Conservation (phyloP, 2,113 vertebrate genomes). For the Capra hircus region DNA sequence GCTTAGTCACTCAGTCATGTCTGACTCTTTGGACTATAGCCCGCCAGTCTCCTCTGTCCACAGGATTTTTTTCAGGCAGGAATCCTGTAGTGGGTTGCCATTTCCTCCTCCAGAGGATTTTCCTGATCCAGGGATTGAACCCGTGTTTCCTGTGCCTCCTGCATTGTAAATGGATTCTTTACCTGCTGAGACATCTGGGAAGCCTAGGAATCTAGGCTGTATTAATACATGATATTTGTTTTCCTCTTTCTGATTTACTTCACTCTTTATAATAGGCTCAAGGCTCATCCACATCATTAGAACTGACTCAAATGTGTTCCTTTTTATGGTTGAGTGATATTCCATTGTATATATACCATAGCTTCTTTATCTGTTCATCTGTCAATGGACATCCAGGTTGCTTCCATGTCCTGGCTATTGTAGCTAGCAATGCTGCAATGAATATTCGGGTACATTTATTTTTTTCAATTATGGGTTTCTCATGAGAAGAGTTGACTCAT, state of each 20-base stretch:
- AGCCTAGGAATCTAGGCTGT: background rate
- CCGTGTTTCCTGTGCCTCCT: background rate
- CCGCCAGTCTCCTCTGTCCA: no score
- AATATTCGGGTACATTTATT: no score
- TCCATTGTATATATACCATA: background rate
- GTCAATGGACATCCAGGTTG: background rate
- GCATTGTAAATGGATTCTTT: background rate
- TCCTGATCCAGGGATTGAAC: background rate
- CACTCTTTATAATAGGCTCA: background rate
- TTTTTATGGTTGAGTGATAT: background rate
- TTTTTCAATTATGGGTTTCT: no score
- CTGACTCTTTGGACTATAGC: no score
- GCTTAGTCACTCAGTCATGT: no score
- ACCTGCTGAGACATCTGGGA: background rate
- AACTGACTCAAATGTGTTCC: background rate
- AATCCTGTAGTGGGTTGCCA: background rate
- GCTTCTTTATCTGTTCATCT: background rate
- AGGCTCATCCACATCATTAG: background rate
- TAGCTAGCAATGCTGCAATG: background rate
- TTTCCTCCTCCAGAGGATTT: background rate
- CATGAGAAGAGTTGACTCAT: no score
- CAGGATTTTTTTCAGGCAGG: background rate
- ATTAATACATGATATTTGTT: background rate
- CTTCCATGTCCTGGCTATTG: background rate
- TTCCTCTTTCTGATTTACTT: background rate